Evolutionary conservation across 2,888 invertebrate genomes (phyloP), one percentile per base, ranked within the genome.

Genomic region (Apamea sordens): DNA sequence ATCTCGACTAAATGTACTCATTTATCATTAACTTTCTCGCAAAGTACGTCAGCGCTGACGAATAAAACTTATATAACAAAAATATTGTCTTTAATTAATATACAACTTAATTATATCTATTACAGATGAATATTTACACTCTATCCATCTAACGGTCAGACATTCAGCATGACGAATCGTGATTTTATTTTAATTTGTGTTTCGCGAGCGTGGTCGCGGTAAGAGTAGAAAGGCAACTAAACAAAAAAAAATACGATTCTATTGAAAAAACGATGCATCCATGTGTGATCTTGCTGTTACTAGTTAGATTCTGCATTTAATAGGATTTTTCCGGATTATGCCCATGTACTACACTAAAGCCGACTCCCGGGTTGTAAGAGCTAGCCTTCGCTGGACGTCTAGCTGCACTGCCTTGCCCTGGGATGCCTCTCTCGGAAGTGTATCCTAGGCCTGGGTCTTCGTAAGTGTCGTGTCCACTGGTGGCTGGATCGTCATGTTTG

Each of bases 321-420:
- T 85, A 86, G 44, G 80, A 76, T 65, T 86, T 72, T 0, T 84
- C 82, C n/a, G 64, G 41, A 41, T 77, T 75, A 61, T 72, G 78
- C 0, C 90, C 90, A 84, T 95, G 94, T 76, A 91, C 92, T 8
- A 94, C 93, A 83, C 92, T 94, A 73, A 92, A 95, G 3, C 92
- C 92, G 0, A 94, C 92, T 15, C 91, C 92, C 7, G 92, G 88
- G 5, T 89, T 92, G 64, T 89, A 92, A 24, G 88, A 80, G 8
- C 73, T 82, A 8, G 83, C 64, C 53, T 89, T 79, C 7, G 80
- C 87, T 56, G 87, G 77, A 59, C 89, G 89, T 24, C 89, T 86
- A 6, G 88, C 71, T 21, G 64, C 28, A 56, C 47, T 73, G 32
- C 75, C 70, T 68, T 86, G 85, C 8, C 70, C 72, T 7, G 79